Evolutionary conservation across 2,113 vertebrate genomes (phyloP), one percentile per base, ranked within the genome.

Genomic region (Nannobrachium achirus): DNA sequence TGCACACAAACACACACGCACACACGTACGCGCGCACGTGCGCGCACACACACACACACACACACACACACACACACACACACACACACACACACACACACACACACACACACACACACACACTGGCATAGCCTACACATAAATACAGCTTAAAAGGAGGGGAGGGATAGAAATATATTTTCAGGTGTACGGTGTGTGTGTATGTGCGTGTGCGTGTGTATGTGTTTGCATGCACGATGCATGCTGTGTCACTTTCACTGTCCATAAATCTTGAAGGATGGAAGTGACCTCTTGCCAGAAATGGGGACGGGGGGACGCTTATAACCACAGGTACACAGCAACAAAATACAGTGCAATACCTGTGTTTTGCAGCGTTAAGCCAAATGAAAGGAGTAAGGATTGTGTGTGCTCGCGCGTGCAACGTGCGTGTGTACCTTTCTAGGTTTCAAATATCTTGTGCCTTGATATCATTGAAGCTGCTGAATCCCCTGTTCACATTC

Each of bases 141-240:
- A 53, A 16, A 53, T 10, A 53, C 51, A 53, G 46, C 14, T 50
- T 6, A 11, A 41, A 49, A 60, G 40, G 53, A 33, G 6, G 57
- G 16, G 59, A 50, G 38, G 46, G 57, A 66, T 51, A 14, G n/a
- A 48, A n/a, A 2, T 48, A n/a, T 48, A 14, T 48, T 4, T 48
- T 4, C 40, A 10, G 11, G 20, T 56, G 52, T 25, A 33, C 25
- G 11, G 13, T n/a, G n/a, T 13, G n/a, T 48, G 13, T 48, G 46
- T 48, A 18, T 53, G 51, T 20, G 11, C 11, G 51, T 25, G 19
- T 20, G 50, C 33, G 42, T 46, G 14, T 20, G 20, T 8, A 8
- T 10, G 55, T 63, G 53, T 74, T 65, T 68, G 39, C 70, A 51
- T 66, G 42, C 11, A 25, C 41, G 33, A 16, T 51, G 20, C 20